Evolutionary conservation across 92 coral and sea anemone genomes (phyloP).

Genomic region (Palythoa grandis): DNA sequence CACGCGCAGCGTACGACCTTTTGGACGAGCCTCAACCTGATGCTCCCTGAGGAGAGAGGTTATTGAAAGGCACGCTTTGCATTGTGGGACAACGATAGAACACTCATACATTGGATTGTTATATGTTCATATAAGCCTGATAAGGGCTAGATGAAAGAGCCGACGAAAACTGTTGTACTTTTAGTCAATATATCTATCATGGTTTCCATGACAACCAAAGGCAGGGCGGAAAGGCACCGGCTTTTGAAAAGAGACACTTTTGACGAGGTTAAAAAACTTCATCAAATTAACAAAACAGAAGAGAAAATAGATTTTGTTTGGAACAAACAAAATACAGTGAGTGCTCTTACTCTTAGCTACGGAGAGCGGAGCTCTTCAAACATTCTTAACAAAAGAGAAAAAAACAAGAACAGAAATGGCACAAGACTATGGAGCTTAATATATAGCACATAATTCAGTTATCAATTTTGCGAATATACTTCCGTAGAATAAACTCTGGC

Average conservation of each 20-base stretch:
- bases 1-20: conserved; percentile 83
- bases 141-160: background rate
- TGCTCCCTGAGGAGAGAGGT: conserved; percentile 65
- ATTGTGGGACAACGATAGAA: background rate
- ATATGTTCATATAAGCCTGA: background rate
- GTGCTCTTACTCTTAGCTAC: background rate
- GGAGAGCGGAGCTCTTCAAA: background rate
- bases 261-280: background rate
- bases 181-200: background rate
- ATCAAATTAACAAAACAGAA: background rate
- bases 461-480: too few species aligned
- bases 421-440: background rate
- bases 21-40: conserved; percentile 87
- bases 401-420: background rate
- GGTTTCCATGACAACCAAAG: background rate
- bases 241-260: background rate
- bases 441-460: background rate
- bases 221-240: background rate
- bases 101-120: background rate
- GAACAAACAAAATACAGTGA: background rate
- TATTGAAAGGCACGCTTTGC: background rate
- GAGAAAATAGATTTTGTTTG: background rate
- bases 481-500: too few species aligned
- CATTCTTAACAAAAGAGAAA: background rate
- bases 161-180: background rate